Conservation (phyloP, 2,113 vertebrate genomes). For the Empidonax traillii region DNA sequence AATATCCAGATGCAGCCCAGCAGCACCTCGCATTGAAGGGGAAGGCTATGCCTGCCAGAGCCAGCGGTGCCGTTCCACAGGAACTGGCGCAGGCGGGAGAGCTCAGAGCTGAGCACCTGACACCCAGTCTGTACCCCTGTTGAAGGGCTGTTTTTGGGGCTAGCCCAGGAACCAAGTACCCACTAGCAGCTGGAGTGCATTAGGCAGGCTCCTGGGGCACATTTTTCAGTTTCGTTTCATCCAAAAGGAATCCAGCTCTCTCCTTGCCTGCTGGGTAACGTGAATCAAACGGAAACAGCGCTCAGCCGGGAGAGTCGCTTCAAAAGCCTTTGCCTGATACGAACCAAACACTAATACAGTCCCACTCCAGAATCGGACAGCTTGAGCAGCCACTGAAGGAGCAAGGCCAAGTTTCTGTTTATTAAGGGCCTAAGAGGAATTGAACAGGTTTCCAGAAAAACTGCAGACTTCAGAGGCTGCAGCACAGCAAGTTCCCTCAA, state of each 20-base stretch:
- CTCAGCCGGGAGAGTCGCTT: accelerated
- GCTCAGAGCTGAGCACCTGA: not conserved
- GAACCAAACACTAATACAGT: not conserved
- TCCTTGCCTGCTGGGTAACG: not conserved
- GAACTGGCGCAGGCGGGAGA: accelerated
- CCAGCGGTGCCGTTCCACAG: accelerated
- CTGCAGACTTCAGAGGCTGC: accelerated
- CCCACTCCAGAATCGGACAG: not conserved
- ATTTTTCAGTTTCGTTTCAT: not conserved
- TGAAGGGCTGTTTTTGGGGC: accelerated
- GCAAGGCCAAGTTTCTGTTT: not conserved
- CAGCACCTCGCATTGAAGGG: not conserved
- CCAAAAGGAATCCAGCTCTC: not conserved
- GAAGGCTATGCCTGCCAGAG: not conserved
- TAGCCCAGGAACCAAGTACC: accelerated
- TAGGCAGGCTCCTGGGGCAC: not conserved
- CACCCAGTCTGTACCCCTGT: accelerated
- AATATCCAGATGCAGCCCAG: not conserved
- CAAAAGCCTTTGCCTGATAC: not conserved
- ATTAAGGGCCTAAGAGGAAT: not conserved
- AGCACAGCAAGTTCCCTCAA: not conserved
- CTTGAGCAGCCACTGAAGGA: not conserved
- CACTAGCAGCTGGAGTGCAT: not conserved
- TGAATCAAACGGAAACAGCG: not conserved
- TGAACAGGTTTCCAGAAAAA: not conserved